Conservation (phyloP, 2,797 vertebrate species). For the Botia almorhae region DNA sequence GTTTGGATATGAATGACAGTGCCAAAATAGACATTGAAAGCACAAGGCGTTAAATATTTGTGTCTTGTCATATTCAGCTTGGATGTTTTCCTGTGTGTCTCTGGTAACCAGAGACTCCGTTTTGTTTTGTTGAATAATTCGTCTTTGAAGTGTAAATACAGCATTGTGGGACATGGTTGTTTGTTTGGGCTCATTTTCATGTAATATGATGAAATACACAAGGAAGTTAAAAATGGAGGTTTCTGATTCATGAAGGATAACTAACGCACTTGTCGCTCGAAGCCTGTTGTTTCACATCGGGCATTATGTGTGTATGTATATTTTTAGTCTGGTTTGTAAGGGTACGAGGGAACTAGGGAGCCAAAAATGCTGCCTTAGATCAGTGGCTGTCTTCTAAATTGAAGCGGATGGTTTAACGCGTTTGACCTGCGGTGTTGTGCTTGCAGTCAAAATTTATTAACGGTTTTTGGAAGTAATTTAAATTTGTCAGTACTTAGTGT, state of each 20-base stretch:
- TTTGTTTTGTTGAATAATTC: slow-evolving; percentile 41
- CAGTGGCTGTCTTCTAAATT: slow-evolving; percentile 72
- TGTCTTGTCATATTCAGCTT: slow-evolving; percentile 52
- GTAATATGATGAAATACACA: slow-evolving; percentile 34
- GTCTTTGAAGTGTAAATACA: slow-evolving; percentile 48
- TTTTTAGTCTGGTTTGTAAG: slow-evolving; percentile 26
- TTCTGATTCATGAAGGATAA: slow-evolving; percentile 9
- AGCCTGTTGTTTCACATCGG: slow-evolving; percentile 24
- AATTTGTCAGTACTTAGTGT: slow-evolving; percentile 73
- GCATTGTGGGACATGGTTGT: slow-evolving; percentile 33
- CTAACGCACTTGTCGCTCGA: slow-evolving; percentile 21
- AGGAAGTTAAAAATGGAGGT: slow-evolving; percentile 12
- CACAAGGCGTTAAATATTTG: slow-evolving; percentile 42
- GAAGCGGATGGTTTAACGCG: slow-evolving; percentile 75
- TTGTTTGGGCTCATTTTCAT: slow-evolving; percentile 30
- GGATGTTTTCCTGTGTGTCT: slow-evolving; percentile 54
- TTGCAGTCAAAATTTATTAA: slow-evolving; percentile 79
- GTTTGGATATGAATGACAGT: slow-evolving; percentile 55
- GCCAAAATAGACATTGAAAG: slow-evolving; percentile 46
- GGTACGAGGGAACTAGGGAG: slow-evolving; percentile 46
- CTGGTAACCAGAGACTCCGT: slow-evolving; percentile 49
- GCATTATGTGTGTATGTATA: neutral
- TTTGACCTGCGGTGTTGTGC: slow-evolving; percentile 79
- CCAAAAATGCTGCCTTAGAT: slow-evolving; percentile 56
- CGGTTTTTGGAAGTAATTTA: slow-evolving; percentile 78